Conservation (phyloP, 2,888 invertebrate species). For the Brenthis daphne region DNA sequence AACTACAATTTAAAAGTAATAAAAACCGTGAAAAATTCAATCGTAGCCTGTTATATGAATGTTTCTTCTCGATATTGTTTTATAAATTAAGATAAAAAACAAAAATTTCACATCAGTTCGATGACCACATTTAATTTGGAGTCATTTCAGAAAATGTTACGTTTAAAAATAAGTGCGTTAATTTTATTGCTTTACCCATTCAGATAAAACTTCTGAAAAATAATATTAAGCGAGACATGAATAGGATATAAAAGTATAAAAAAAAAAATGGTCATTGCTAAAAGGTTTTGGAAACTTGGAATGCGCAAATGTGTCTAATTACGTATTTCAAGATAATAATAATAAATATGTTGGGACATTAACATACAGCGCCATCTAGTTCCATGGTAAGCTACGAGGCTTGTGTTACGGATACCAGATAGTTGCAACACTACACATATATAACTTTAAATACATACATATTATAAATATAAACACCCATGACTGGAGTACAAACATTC, state of each 20-base stretch:
- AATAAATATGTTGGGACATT: no score
- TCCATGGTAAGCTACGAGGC: no score
- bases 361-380: no score
- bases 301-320: slow-evolving; percentile 11
- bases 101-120: slow-evolving; percentile 5
- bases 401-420: no score
- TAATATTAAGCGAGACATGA: slow-evolving; percentile 13
- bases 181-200: slow-evolving; percentile 38
- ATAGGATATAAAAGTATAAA: slow-evolving; percentile 14
- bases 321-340: slow-evolving; percentile 9
- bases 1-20: neutral
- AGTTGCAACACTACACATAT: no score
- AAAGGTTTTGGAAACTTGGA: slow-evolving; percentile 9
- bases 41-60: slow-evolving; percentile 3
- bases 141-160: neutral
- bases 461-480: no score
- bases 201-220: slow-evolving; percentile 24
- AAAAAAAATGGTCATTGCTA: slow-evolving; percentile 10
- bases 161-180: slow-evolving; percentile 9
- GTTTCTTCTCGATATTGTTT: slow-evolving; percentile 2
- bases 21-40: slow-evolving; percentile 11
- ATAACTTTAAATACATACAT: no score
- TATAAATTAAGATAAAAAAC: slow-evolving; percentile 4
- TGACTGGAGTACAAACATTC: no score
- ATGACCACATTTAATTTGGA: slow-evolving; percentile 13